Base-by-base conservation (phyloP, 2,888 invertebrate species). In the Philereme vetulata region DNA sequence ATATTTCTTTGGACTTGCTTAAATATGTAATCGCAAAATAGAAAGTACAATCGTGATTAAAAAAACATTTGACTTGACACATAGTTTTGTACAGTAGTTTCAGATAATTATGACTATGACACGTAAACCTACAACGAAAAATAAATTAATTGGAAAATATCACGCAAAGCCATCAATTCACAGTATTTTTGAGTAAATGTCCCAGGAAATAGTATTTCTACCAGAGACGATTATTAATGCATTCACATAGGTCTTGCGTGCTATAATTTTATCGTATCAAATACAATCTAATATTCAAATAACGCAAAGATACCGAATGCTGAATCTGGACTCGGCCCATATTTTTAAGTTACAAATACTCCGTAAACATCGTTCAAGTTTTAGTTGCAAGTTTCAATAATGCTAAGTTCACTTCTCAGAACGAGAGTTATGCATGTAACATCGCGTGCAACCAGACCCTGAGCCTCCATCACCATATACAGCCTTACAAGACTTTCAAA, bases 381-480 rank as follows among this genome's bases (percentile, higher is more conserved):
- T 36, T 6, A 36, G 8, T 36, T 42, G 33, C 34, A 21, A 21
- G 49, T 56, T 38, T 44, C 7, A 36, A 50, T 32, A 45, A 21
- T 50, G 45, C 46, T 11, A 34, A 47, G 9, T 51, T 10, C 9
- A 10, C 11, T 38, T 52, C n/a, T 32, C 40, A 47, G 33, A 47
- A 48, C 21, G 43, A 51, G 48, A 48, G 11, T 10, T 43, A 35
- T n/a, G 47, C 36, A 43, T 46, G 54, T 50, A 59, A 38, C 35
- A 35, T 66, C 54, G 66, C 71, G 55, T 75, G 72, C 76, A 68
- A 72, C 72, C 68, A 61, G 67, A 77, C 73, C 58, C 68, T 67
- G 77, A 75, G 71, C 62, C 63, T 67, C 60, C 61, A 57, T 66
- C 59, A 70, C 71, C 68, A 73, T 72, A 73, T 72, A 67, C 69